These are phyloP conservation scores for Pseudolaguvia tuberculata DNA, from an alignment of 2,113 vertebrate genomes.

Conservation along the genomic window DNA sequence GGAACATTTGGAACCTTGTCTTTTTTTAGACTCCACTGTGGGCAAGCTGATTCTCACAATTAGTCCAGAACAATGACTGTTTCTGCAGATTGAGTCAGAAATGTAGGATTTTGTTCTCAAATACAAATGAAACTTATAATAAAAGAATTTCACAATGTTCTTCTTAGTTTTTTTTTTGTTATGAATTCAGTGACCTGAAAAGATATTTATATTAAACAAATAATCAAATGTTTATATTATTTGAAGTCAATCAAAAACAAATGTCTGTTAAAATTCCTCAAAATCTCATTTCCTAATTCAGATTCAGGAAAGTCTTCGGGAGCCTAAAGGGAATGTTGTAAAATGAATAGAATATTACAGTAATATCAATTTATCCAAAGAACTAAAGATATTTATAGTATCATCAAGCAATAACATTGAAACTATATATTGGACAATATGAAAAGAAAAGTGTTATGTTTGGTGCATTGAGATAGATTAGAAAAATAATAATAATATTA, in stretches of 20 bases:
- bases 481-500: not conserved
- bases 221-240: not conserved
- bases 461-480: not conserved
- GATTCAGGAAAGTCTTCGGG: too few relatives aligned
- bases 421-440: not conserved
- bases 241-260: not conserved
- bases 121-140: conserved; percentile 11
- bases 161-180: conserved; percentile 2
- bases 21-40: conserved; percentile 37
- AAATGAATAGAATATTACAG: not conserved
- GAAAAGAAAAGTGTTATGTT: too few relatives aligned
- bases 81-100: conserved; percentile 37
- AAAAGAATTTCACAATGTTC: conserved; percentile 2
- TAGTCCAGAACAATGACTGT: conserved; percentile 37
- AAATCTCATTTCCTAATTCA: too few relatives aligned
- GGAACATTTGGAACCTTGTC: conserved; percentile 31
- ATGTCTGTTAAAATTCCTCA: too few relatives aligned
- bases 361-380: not conserved
- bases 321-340: not conserved
- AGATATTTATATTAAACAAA: not conserved
- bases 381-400: not conserved
- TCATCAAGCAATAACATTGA: not conserved
- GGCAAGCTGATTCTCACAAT: conserved; percentile 30
- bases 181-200: conserved; percentile 12
- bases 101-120: too few relatives aligned